Conservation (phyloP, 2,888 invertebrate genomes). For the Melolontha melolontha region DNA sequence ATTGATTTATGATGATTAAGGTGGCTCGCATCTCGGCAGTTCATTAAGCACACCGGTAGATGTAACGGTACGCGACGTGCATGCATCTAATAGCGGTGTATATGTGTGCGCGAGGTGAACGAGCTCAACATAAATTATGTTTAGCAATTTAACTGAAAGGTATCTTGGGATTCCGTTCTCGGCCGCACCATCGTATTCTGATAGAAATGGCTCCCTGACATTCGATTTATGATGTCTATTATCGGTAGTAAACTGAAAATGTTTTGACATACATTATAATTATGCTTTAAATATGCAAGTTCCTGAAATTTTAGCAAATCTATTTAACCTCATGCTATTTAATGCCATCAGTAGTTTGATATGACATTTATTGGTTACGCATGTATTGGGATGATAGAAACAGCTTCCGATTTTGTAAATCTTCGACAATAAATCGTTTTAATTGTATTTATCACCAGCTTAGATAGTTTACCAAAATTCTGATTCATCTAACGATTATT, state of each 20-base stretch:
- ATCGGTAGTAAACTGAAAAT: slow-evolving; percentile 36
- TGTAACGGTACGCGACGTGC: slow-evolving; percentile 38
- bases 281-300: too few species aligned
- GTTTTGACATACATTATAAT: slow-evolving; percentile 17
- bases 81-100: slow-evolving; percentile 40
- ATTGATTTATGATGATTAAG: slow-evolving; percentile 51
- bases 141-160: slow-evolving; percentile 50
- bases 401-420: too few species aligned
- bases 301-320: too few species aligned
- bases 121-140: slow-evolving; percentile 49
- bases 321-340: too few species aligned
- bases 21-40: slow-evolving; percentile 47
- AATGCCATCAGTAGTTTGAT: too few species aligned
- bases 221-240: slow-evolving; percentile 45
- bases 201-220: slow-evolving; percentile 36
- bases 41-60: slow-evolving; percentile 48
- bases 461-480: too few species aligned
- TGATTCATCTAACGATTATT: too few species aligned
- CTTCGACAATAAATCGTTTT: too few species aligned
- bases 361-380: too few species aligned
- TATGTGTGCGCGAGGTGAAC: slow-evolving; percentile 40
- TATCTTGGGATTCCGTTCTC: slow-evolving; percentile 44
- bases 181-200: slow-evolving; percentile 22
- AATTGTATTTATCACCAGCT: too few species aligned
- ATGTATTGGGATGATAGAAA: too few species aligned